A percentile compares a stretch with the other conserved stretches of the same genome.
Conservation (phyloP, 2,797 vertebrate species). For the Dicrostonyx torquatus region DNA sequence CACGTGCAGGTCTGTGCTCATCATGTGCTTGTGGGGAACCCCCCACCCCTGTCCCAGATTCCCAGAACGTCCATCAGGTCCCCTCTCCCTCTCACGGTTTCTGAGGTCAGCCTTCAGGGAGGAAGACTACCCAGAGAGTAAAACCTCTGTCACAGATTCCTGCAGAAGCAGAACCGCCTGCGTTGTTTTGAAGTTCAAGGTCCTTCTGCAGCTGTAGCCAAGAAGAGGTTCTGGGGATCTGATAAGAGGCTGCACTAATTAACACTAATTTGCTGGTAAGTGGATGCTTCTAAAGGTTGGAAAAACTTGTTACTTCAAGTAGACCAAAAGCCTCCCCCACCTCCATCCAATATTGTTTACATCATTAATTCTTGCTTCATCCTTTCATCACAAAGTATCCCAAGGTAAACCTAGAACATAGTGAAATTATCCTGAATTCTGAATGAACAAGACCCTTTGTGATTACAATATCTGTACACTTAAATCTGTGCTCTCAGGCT, state of each 20-base stretch:
- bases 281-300: conserved; percentile 39
- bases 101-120: conserved; percentile 18
- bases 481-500: not conserved
- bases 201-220: not conserved
- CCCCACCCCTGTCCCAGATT: not conserved
- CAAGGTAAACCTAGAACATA: not conserved
- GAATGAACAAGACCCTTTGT: not conserved
- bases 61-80: not conserved
- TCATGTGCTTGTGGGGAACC: not conserved
- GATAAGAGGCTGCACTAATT: conserved; percentile 68
- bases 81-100: not conserved
- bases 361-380: not conserved
- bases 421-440: conserved; percentile 10
- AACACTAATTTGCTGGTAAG: conserved; percentile 65
- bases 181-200: not conserved
- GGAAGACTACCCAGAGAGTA: not conserved
- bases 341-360: not conserved
- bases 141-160: not conserved
- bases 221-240: conserved; percentile 20
- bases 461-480: not conserved
- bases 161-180: accelerated
- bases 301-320: conserved; percentile 46
- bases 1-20: not conserved
- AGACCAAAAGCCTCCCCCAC: not conserved
- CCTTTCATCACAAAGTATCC: not conserved